Evolutionary conservation across 2,888 invertebrate genomes (phyloP), one percentile per base, ranked within the genome.

Genomic region (Trilocha varians): DNA sequence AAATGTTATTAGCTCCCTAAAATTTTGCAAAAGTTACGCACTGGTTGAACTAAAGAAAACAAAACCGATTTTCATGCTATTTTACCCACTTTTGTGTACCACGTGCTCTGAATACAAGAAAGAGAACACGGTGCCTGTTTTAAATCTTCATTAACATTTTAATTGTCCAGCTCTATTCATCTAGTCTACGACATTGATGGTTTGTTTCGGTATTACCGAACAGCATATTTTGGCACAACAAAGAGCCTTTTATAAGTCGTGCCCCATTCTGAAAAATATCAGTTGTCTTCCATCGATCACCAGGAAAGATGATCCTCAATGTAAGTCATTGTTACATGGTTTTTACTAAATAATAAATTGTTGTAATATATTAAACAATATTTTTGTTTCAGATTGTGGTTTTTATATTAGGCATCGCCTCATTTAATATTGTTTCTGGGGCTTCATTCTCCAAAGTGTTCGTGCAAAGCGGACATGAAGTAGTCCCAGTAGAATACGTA

Each of bases 141-240:
- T 65, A 78, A 79, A 80, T 77, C 60, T 59, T 65, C 62, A 84
- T 84, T 83, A 70, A 53, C 84, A 83, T 84, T 72, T 78, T 77
- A 69, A 82, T 84, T 85, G 82, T 84, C 71, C 48, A 53, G 60
- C 60, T 51, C 78, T 77, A 72, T 83, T 82, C 78, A 77, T 62
- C 59, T 65, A 66, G 65, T 75, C 66, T 70, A 69, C 69, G 84
- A 80, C 85, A 84, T 84, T 84, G 84, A 71, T 75, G 71, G 71
- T 84, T 84, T 77, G 83, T 83, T 78, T 83, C 79, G 78, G 78
- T 82, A 70, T 83, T 78, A 75, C 78, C 66, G 77, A 75, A 79
- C 68, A 65, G 76, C 65, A 82, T 80, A 82, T 75, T 77, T 84
- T 71, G 69, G 52, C 53, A 62, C 64, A 67, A 77, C 74, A 76